Conservation (phyloP, 1,140 invertebrate species). For the Heliothis virescens region DNA sequence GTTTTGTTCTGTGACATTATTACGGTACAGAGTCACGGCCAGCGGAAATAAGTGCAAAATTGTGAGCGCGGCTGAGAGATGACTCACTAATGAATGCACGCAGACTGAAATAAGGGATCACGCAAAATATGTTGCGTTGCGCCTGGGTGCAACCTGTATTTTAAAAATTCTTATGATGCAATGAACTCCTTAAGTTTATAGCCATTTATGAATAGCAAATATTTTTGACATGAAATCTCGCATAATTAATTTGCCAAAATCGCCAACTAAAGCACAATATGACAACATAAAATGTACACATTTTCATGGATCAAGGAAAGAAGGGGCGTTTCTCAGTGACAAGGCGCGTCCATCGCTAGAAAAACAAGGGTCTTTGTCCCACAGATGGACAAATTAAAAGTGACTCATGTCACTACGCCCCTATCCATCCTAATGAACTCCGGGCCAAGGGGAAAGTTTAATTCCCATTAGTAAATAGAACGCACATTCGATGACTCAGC, state of each 20-base stretch:
- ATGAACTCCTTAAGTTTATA: too few relatives aligned
- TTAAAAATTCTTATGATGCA: not conserved
- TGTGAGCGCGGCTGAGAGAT: slow-evolving; percentile 12
- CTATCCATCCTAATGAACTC: slow-evolving; percentile 16
- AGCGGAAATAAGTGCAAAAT: slow-evolving; percentile 37
- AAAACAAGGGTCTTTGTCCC: not conserved
- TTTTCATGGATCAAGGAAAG: not conserved
- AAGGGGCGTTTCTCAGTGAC: not conserved
- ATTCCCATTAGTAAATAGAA: slow-evolving; percentile 34
- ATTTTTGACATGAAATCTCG: too few relatives aligned
- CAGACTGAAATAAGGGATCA: not conserved
- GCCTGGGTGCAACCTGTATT: not conserved
- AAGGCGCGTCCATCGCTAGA: not conserved
- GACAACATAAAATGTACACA: too few relatives aligned
- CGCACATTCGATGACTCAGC: slow-evolving; percentile 19
- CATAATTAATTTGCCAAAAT: too few relatives aligned
- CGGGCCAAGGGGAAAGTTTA: slow-evolving; percentile 17
- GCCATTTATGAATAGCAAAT: too few relatives aligned
- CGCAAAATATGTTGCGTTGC: not conserved
- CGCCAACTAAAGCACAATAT: too few relatives aligned
- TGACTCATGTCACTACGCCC: slow-evolving; percentile 25
- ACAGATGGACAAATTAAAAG: slow-evolving; percentile 6
- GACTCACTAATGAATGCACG: slow-evolving; percentile 44
- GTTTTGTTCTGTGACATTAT: slow-evolving; percentile 43
- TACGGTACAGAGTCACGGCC: slow-evolving; percentile 48